Percentiles rank a stretch among this genome's conserved stretches.
phyloP scores from a whole-genome alignment of 2,797 vertebrate genomes.

The Glossophaga mutica region DNA sequence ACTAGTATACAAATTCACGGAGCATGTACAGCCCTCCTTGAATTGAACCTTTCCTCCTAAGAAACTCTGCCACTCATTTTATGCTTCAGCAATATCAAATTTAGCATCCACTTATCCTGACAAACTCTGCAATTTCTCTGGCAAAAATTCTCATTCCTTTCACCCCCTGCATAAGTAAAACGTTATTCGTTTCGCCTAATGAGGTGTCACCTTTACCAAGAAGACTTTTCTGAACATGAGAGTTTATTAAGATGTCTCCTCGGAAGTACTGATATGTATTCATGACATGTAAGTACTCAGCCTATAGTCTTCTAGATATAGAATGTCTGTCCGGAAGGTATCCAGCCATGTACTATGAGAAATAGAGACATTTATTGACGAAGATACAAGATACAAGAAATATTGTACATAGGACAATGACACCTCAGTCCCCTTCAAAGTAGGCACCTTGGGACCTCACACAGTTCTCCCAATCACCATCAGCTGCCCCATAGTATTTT shows the following conservation, averaged over 20 bases:
- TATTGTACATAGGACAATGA: no score
- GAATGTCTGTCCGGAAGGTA: no score
- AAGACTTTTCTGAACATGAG: neutral
- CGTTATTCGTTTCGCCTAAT: neutral
- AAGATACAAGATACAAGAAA: no score
- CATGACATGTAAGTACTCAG: neutral
- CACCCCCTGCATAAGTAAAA: neutral
- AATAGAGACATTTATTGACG: no score
- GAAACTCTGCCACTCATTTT: neutral
- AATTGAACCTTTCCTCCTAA: neutral
- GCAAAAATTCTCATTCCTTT: neutral
- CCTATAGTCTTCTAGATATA: neutral
- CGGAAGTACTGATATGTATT: neutral
- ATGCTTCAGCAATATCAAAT: neutral
- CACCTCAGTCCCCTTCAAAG: no score
- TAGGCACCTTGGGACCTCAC: no score
- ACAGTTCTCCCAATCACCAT: no score
- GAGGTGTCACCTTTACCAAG: neutral
- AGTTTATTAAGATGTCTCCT: neutral
- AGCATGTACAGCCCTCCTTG: neutral
- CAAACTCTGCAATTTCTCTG: neutral
- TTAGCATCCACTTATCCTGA: neutral
- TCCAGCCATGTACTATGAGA: no score
- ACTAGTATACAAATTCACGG: neutral
- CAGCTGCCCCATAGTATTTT: no score